Evolutionary conservation across 2,888 invertebrate genomes (phyloP), one percentile per base, ranked within the genome.

Genomic region (Tinea pellionella): DNA sequence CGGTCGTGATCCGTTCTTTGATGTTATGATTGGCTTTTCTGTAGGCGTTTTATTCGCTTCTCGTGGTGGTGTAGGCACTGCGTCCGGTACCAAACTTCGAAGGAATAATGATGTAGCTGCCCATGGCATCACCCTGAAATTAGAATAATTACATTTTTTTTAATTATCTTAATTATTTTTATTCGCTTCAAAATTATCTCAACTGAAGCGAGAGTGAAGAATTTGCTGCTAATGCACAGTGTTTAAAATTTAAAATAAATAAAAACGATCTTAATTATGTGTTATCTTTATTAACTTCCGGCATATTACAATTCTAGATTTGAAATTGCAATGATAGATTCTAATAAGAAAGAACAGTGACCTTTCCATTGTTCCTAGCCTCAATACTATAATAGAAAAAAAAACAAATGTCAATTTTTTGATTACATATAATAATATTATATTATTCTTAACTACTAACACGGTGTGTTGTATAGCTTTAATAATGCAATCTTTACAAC

Each of bases 41-140:
- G 60, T 13, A 66, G 32, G 56, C 63, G 59, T 59, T 60, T 59
- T 32, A 61, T 62, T 19, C 0, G 61, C 61, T 47, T 61, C 62
- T 53, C 59, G 63, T 41, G 64, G 64, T 4, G 65, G 61, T 2
- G 62, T 63, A n/a, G 93, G 93, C 11, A 89, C 88, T 1, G 92
- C 92, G 69, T 94, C 94, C 0, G 89, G 90, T 13, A 94, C 91
- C 19, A 94, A 68, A 9, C 89, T 88, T 59, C 90, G 89, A 63
- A 94, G 80, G 64, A 93, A 79, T 69, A 92, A 91, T 1, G 90
- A 89, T 61, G 89, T 79, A 64, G 92, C 92, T 13, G 88, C 80
- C 93, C 93, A 93, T 13, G 94, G 94, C 63, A 94, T 89, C 59
- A 92, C 65, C 90, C 94, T 94, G 80, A n/a, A 87, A 82, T 41